Evolutionary conservation across 2,888 invertebrate genomes (phyloP), one percentile per base, ranked within the genome.

Genomic region (Eilema sororculum): DNA sequence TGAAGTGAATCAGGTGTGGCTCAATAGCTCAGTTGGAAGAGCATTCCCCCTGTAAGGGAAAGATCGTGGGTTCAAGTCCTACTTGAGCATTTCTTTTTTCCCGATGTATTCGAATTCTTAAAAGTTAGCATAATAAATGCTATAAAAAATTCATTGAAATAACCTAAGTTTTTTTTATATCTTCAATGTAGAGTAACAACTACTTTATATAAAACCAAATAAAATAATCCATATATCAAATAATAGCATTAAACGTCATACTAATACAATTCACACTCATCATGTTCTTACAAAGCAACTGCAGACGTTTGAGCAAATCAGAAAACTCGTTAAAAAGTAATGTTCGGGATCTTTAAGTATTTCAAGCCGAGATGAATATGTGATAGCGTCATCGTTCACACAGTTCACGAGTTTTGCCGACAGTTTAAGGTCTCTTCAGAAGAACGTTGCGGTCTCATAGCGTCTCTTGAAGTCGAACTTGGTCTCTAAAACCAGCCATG

Each of bases 311-410:
- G 57, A 66, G 75, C 69, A 78, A 80, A 82, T 82, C 84, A 76
- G 68, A 76, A 76, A 85, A 86, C 84, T 87, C 86, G 80, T 84
- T 84, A 80, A 79, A 84, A 85, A 85, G 84, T 79, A 79, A 87
- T 84, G 83, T 80, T 81, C 75, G 78, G 75, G 72, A 77, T 77
- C 78, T 68, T 77, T 82, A 84, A 86, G 81, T 84, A 85, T 87
- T 87, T 78, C 74, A 73, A 73, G 72, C 69, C 66, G 71, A 77
- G 71, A 76, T 64, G 71, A 86, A 89, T 87, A 86, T 89, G 87
- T 87, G 80, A 76, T 80, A 81, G 73, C 84, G 81, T 89, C 90
- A 90, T 90, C 88, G 80, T 85, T 86, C 84, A 88, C 84, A 86
- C 82, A 89, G 88, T 86, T 90, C 86, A 74, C 78, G 80, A 86